Evolutionary conservation across 92 coral and sea anemone genomes (phyloP), one percentile per base, ranked within the genome.

Genomic region (Paragorgia papillata): DNA sequence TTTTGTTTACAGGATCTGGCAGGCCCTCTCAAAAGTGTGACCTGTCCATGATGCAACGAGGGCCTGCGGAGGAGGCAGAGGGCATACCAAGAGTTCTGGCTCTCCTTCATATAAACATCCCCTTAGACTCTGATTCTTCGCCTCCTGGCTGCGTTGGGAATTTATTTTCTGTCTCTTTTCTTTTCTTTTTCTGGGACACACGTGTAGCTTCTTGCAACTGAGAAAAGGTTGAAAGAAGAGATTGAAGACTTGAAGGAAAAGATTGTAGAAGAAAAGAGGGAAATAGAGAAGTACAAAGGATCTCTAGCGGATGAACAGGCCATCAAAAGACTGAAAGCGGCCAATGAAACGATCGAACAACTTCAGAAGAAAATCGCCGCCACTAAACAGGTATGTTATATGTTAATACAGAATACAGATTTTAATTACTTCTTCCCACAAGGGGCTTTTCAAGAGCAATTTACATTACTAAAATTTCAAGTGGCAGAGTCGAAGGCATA

Each of bases 221-320:
- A 92, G 73, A 92, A 88, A 65, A 77, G 83, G 18, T 86, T 90
- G 21, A 92, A 82, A 70, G 89, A 69, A 26, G 88, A 87, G 43
- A 92, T 92, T 40, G 93, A 90, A 33, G 89, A 79, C 30, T 87
- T 88, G 43, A 88, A 90, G 20, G 63, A 32, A 33, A 81, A 83
- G 19, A 87, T 88, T 3, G 86, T 83, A 37, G 88, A 75, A 30
- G 82, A 83, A 19, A 92, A 92, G 58, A 82, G 81, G 55, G 97
- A 90, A 50, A 63, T 92, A 21, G 96, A 90, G 85, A 92, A 92
- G 62, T 76, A 88, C 84, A 92, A 90, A 75, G 97, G 96, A 8
- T 90, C 97, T 2, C 69, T 92, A 67, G 97, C 97, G 27, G 97
- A 90, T 32, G 97, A 92, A 63, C 92, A 90, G 69, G 97, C 97